These are phyloP conservation scores for Drosophila subpulchrella DNA, from an alignment of 1,140 invertebrate genomes.

Conservation along the genomic window DNA sequence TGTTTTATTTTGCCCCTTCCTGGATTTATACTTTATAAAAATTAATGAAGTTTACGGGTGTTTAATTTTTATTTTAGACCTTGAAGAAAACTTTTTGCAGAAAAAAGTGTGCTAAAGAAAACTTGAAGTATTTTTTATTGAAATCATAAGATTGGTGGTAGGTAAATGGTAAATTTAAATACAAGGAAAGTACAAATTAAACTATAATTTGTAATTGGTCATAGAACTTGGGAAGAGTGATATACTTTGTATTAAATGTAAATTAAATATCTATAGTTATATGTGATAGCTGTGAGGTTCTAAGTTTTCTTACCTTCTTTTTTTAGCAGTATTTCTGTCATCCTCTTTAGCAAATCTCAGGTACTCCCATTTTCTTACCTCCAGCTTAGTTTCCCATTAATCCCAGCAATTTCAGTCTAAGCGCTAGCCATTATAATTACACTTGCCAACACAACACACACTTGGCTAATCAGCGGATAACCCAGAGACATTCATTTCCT, in stretches of 20 bases:
- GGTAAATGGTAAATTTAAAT: too few species aligned
- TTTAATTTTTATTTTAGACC: neutral
- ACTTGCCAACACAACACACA: slow-evolving; percentile 21
- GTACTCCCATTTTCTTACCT: neutral
- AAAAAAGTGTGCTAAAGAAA: neutral
- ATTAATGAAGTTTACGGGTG: neutral
- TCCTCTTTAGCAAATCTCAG: neutral
- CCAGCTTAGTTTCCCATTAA: slow-evolving; percentile 15
- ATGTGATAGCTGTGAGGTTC: too few species aligned
- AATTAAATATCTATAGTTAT: too few species aligned
- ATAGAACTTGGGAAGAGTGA: too few species aligned
- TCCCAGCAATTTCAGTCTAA: slow-evolving; percentile 4
- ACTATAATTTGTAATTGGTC: too few species aligned
- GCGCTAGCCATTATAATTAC: slow-evolving; percentile 20
- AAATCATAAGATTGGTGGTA: too few species aligned
- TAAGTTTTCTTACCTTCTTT: neutral
- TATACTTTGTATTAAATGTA: too few species aligned
- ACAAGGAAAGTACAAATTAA: too few species aligned
- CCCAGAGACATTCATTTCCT: slow-evolving; percentile 9
- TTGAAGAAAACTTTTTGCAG: too few species aligned
- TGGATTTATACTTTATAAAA: neutral
- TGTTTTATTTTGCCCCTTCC: slow-evolving; percentile 1
- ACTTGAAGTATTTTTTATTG: too few species aligned
- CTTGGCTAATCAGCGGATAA: slow-evolving; percentile 33
- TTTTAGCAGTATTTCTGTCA: neutral